These are phyloP conservation scores for Tauraco erythrolophus DNA, from an alignment of 2,113 vertebrate species.

Conservation along the genomic window DNA sequence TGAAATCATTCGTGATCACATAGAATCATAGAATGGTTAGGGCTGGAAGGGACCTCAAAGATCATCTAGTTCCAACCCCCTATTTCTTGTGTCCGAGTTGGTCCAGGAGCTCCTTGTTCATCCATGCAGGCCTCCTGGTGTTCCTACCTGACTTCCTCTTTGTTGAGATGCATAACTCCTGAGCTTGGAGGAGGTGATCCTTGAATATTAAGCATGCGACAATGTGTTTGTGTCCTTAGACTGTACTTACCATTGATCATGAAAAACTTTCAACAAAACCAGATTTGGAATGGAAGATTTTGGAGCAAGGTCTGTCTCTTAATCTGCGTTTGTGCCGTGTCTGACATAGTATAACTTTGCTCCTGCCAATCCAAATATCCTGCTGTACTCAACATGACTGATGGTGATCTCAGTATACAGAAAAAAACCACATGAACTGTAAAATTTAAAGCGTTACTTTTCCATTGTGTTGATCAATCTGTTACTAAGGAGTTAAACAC, in stretches of 20 bases:
- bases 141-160: too few species aligned
- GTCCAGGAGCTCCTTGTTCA: too few species aligned
- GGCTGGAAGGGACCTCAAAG: too few species aligned
- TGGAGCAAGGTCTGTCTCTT: not conserved
- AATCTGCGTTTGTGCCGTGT: not conserved
- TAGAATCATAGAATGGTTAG: too few species aligned
- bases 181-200: too few species aligned
- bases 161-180: too few species aligned
- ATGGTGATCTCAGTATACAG: accelerated
- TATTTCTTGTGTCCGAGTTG: too few species aligned
- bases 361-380: not conserved
- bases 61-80: too few species aligned
- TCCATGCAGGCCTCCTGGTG: too few species aligned
- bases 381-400: not conserved
- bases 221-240: not conserved
- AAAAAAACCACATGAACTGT: accelerated
- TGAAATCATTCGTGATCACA: not conserved
- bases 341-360: not conserved
- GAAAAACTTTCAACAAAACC: not conserved
- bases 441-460: not conserved
- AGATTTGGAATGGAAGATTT: not conserved
- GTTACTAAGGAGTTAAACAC: not conserved
- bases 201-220: not conserved
- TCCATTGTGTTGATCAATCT: not conserved
- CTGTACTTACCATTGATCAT: not conserved